Percentiles rank a stretch among this genome's conserved stretches.
These are phyloP conservation scores for Nomada flava DNA, from an alignment of 2,888 invertebrate species.

Conservation along the genomic window DNA sequence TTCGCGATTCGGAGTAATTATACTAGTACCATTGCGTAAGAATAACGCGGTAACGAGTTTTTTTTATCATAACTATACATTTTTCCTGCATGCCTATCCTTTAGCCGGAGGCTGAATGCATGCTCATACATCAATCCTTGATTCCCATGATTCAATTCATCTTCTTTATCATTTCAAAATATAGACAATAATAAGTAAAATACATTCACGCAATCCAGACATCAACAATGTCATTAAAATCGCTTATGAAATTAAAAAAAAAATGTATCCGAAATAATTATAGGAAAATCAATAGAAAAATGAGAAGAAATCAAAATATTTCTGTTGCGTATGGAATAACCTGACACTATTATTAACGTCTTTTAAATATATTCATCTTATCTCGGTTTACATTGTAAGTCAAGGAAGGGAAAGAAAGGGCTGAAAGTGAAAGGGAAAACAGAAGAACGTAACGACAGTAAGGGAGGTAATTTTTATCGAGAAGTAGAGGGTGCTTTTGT, in stretches of 20 bases:
- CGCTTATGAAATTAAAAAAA: no score
- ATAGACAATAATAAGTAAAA: no score
- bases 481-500: slow-evolving; percentile 1
- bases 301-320: no score
- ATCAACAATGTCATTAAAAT: no score
- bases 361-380: background rate
- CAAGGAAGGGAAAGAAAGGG: background rate
- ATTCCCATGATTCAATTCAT: background rate
- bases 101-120: background rate
- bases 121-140: background rate
- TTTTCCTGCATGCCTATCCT: background rate
- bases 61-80: background rate
- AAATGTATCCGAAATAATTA: background rate
- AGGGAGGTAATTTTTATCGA: background rate
- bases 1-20: slow-evolving; percentile 23
- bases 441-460: no score
- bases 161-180: no score
- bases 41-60: background rate
- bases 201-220: no score
- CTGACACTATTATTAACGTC: background rate
- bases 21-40: slow-evolving; percentile 7
- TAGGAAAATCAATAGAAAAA: no score
- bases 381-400: background rate
- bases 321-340: no score
- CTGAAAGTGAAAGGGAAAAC: background rate